Conservation (phyloP, 2,888 invertebrate species). For the Dorcus hopei region DNA sequence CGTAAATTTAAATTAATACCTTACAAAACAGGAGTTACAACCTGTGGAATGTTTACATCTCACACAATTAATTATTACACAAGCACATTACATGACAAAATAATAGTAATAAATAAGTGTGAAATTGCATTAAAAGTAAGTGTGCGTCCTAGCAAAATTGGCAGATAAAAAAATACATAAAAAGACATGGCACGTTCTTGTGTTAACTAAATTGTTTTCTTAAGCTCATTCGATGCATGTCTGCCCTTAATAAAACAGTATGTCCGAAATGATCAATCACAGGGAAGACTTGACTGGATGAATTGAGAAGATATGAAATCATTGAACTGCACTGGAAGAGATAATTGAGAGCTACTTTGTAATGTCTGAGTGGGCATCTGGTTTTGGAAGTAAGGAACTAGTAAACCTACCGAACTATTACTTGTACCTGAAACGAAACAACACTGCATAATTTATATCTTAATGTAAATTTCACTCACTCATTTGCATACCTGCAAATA, state of each 20-base stretch:
- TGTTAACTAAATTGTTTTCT: too few relatives aligned
- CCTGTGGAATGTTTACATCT: too few relatives aligned
- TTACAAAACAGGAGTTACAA: too few relatives aligned
- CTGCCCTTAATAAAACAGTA: background rate
- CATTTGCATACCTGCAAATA: slow-evolving; percentile 33
- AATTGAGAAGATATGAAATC: slow-evolving; percentile 33
- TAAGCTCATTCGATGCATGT: too few relatives aligned
- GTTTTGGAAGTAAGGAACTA: slow-evolving; percentile 38
- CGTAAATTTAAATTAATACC: too few relatives aligned
- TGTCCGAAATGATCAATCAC: slow-evolving; percentile 18
- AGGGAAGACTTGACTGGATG: slow-evolving; percentile 26
- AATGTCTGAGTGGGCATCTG: slow-evolving; percentile 33
- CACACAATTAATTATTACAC: too few relatives aligned
- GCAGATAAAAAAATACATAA: too few relatives aligned
- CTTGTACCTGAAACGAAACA: slow-evolving; percentile 28
- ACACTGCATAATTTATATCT: background rate
- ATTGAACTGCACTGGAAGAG: slow-evolving; percentile 32
- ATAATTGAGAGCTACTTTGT: slow-evolving; percentile 22
- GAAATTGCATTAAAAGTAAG: too few relatives aligned
- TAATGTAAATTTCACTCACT: background rate
- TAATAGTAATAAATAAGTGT: too few relatives aligned
- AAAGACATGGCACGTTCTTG: background rate
- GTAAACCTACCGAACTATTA: slow-evolving; percentile 29
- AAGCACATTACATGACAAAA: too few relatives aligned
- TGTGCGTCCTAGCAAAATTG: too few relatives aligned